Evolutionary conservation across 2,113 vertebrate species (phyloP), one percentile per base, ranked within the genome.

Genomic region (Passer domesticus): DNA sequence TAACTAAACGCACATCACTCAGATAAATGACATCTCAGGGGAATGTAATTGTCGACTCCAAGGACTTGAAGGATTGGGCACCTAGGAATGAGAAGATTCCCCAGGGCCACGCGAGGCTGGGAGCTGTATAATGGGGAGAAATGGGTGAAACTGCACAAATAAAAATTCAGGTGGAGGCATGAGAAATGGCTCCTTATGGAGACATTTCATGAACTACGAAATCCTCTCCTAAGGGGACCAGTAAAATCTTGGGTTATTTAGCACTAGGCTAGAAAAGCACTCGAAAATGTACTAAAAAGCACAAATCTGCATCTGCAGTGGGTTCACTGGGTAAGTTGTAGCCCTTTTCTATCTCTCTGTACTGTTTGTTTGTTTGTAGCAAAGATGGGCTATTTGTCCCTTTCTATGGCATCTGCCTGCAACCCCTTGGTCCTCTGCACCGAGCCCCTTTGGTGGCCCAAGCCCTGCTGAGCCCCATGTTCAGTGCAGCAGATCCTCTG

Each of bases 1-100:
- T 91, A 91, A 95, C 95, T 90, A 94, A 93, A 90, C 10, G 70
- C 67, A 86, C 64, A 84, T 87, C 75, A 85, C 35, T 94, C 90
- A 94, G 79, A 39, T 78, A 89, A 95, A 92, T 94, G 89, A 56
- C 63, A 72, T 87, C 87, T 89, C 3, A 9, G 35, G 79, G 77
- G 62, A 91, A 73, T 0, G 0, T 68, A 84, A 89, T 44, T 96
- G 90, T 75, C 7, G 19, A 47, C 82, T 90, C 59, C 79, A 90
- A 88, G 79, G 75, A 91, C 27, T 70, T 91, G 81, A 91, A 90
- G 63, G 58, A 70, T 70, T 44, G 56, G 72, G 33, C 50, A 67
- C 82, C 47, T 76, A 77, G 64, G 64, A 80, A 53, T 28, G 28
- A 91, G 59, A 43, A 78, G 83, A 79, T 79, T 83, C 59, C 72